phyloP scores from a whole-genome alignment of 30 jellyfish, hydroid and myxozoan species.

The Chrysaora quinquecirrha region DNA sequence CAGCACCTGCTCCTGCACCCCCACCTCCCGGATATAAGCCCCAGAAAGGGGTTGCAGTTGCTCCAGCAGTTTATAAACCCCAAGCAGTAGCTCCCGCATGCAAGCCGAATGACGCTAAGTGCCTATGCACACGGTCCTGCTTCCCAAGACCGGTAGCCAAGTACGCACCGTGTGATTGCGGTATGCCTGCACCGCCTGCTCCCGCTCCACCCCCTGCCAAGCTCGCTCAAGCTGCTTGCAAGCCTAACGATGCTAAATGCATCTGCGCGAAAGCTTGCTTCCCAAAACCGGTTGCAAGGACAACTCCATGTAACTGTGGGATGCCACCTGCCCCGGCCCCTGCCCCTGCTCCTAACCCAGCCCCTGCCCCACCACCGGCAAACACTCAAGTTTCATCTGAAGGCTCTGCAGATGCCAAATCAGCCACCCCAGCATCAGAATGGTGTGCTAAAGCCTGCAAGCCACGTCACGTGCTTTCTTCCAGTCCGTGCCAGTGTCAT shows the following conservation, averaged over 20 bases:
- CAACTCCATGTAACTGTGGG: constrained; percentile 71
- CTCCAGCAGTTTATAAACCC: constrained; percentile 14
- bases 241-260: constrained; percentile 64
- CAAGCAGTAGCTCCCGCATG: constrained; percentile 46
- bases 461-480: constrained; percentile 71
- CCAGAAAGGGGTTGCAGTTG: too few relatives aligned
- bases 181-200: constrained; percentile 64
- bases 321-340: constrained; percentile 55
- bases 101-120: constrained; percentile 70
- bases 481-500: constrained; percentile 86
- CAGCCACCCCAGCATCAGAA: constrained; percentile 60
- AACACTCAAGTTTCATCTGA: neutral
- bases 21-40: constrained; percentile 1
- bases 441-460: constrained; percentile 93
- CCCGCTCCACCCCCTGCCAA: constrained; percentile 61
- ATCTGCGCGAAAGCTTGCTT: constrained; percentile 70
- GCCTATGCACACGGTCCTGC: constrained; percentile 79
- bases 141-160: constrained; percentile 75
- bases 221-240: constrained; percentile 2
- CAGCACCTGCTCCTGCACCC: constrained; percentile 25
- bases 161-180: constrained; percentile 82
- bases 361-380: constrained; percentile 27
- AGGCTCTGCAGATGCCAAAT: constrained; percentile 15
- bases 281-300: constrained; percentile 70
- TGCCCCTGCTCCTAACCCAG: constrained; percentile 65